Conservation (phyloP, 1,140 invertebrate species). For the Dinothrombium tinctorium region DNA sequence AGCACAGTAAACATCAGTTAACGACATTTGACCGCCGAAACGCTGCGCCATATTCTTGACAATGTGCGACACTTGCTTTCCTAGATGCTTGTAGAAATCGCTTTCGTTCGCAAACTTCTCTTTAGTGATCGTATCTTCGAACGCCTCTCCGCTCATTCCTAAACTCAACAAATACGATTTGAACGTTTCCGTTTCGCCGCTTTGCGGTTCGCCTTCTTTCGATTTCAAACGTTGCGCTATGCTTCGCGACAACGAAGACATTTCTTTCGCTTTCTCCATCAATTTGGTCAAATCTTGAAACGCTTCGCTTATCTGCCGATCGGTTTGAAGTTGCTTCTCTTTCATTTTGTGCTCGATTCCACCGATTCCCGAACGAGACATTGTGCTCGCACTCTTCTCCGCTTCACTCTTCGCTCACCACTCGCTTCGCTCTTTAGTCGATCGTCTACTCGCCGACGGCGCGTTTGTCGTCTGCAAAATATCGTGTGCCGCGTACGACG, state of each 20-base stretch:
- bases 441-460: no score
- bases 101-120: constrained; percentile 58
- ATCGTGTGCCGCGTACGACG: no score
- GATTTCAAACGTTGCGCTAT: constrained; percentile 84
- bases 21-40: constrained; percentile 79
- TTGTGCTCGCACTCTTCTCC: neutral
- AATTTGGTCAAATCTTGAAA: constrained; percentile 86
- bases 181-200: constrained; percentile 87
- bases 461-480: no score
- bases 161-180: constrained; percentile 87
- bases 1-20: constrained; percentile 87
- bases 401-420: no score
- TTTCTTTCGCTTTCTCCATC: constrained; percentile 78
- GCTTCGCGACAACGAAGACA: constrained; percentile 71
- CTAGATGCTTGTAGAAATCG: constrained; percentile 62
- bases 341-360: constrained; percentile 81
- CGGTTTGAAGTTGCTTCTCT: constrained; percentile 64
- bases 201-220: constrained; percentile 80
- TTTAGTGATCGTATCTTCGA: constrained; percentile 66
- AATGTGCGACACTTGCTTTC: constrained; percentile 57
- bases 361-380: constrained; percentile 52
- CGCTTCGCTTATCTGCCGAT: constrained; percentile 67
- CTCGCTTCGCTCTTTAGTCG: no score
- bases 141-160: constrained; percentile 38
- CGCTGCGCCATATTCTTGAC: constrained; percentile 58